Evolutionary conservation across 2,797 vertebrate species (phyloP), one percentile per base, ranked within the genome.

Genomic region (Vespertilio murinus): DNA sequence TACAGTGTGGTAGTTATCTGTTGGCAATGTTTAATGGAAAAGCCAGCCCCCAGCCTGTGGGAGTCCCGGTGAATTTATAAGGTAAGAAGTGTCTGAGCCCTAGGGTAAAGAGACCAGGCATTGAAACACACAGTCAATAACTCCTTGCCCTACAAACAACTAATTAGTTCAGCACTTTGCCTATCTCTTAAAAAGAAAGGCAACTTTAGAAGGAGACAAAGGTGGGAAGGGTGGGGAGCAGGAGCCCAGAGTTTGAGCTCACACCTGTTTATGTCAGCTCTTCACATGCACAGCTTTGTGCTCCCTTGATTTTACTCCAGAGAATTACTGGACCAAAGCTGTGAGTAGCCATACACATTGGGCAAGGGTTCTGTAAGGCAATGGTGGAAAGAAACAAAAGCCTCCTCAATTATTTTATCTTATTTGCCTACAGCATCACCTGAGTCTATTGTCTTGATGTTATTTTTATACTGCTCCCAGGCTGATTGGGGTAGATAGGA

Each of bases 371-470:
- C 7, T 88, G 28, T n/a, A 67, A 77, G 23, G 33, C 13, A 35
- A 49, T 28, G 28, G 18, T 87, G 47, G 38, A 10, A 40, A 77
- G 80, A 82, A 69, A 56, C 8, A 33, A 87, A 30, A 45, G 0
- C 2, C 12, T 65, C 74, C 59, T 91, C 42, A 42, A 17, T 28
- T 65, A 23, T 69, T 89, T 93, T 71, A 38, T 80, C 82, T 73
- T 77, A 87, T 69, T 67, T 89, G n/a, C 28, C 49, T 73, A 25
- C 16, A 30, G 40, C 3, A 9, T 83, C 59, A 81, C 59, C 52
- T 40, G 64, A 91, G n/a, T 92, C 47, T 83, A 9, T 42, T 77
- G n/a, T 85, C 89, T 79, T 91, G 73, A 25, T 75, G 59, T 86
- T 64, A 59, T 74, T 90, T 95, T 83, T 59, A 59, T 35, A 87